These are phyloP conservation scores for Isichthys henryi DNA, from an alignment of 2,113 vertebrate genomes.

Conservation along the genomic window DNA sequence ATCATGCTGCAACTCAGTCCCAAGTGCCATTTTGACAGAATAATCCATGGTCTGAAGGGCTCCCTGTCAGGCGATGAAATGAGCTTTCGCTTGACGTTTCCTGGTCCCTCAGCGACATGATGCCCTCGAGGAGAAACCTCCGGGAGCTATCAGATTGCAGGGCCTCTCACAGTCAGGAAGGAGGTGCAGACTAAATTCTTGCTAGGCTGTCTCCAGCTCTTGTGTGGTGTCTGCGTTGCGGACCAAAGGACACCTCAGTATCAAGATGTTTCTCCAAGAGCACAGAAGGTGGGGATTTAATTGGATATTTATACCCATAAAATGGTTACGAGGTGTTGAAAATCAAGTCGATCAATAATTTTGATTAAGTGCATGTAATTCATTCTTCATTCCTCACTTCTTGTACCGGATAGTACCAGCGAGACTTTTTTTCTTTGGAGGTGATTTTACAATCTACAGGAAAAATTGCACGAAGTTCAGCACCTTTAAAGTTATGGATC, in stretches of 20 bases:
- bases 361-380: neutral
- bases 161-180: too few relatives aligned
- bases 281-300: neutral
- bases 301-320: neutral
- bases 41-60: slow-evolving; percentile 8
- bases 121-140: neutral
- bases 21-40: neutral
- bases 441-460: neutral
- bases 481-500: neutral
- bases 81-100: neutral
- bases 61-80: neutral
- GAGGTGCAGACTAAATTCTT: neutral
- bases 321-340: neutral
- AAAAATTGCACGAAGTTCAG: neutral
- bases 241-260: neutral
- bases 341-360: neutral
- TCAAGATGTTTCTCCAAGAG: neutral
- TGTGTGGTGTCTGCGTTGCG: neutral
- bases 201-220: neutral
- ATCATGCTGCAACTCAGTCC: neutral
- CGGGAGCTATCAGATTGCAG: neutral
- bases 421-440: neutral
- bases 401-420: neutral
- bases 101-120: neutral
- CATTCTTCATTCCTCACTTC: neutral